A percentile compares a stretch with the other conserved stretches of the same genome.
These are phyloP conservation scores for Stegophylla sp. DNA, from an alignment of 2,888 invertebrate species.

Conservation along the genomic window DNA sequence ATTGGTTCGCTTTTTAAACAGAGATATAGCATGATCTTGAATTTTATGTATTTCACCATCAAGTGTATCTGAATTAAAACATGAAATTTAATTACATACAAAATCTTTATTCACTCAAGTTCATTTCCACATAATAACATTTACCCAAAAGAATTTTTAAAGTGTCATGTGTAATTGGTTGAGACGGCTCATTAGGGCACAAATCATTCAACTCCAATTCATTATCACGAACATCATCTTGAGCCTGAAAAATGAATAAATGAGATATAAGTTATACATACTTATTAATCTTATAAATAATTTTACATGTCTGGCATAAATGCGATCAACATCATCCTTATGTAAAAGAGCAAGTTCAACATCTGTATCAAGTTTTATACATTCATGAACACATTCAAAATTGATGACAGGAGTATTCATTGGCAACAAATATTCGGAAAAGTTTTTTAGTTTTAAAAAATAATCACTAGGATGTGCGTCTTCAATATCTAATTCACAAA, in stretches of 20 bases:
- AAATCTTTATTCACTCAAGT: neutral
- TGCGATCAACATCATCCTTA: slow-evolving; percentile 22
- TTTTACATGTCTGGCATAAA: slow-evolving; percentile 54
- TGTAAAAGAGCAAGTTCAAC: slow-evolving; percentile 69
- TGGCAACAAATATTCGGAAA: slow-evolving; percentile 82
- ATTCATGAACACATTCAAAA: slow-evolving; percentile 91
- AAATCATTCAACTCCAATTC: slow-evolving; percentile 80
- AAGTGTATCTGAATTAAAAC: slow-evolving; percentile 73
- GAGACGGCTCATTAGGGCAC: slow-evolving; percentile 76
- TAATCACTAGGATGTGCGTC: slow-evolving; percentile 71
- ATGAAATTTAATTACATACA: neutral
- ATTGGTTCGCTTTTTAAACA: slow-evolving; percentile 61
- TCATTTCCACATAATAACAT: neutral
- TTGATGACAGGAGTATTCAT: slow-evolving; percentile 84
- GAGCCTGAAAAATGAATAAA: slow-evolving; percentile 66
- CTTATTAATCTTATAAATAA: neutral
- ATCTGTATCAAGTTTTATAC: slow-evolving; percentile 90
- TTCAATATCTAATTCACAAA: slow-evolving; percentile 80
- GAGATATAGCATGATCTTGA: slow-evolving; percentile 72
- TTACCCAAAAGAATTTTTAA: slow-evolving; percentile 83
- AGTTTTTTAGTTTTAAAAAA: slow-evolving; percentile 81
- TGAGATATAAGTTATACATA: slow-evolving; percentile 29
- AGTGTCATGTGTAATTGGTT: slow-evolving; percentile 80
- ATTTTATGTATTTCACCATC: slow-evolving; percentile 82
- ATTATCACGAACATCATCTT: slow-evolving; percentile 82